These are phyloP conservation scores for Melanotaenia maccullochi DNA, from an alignment of 2,797 vertebrate species.

Conservation along the genomic window DNA sequence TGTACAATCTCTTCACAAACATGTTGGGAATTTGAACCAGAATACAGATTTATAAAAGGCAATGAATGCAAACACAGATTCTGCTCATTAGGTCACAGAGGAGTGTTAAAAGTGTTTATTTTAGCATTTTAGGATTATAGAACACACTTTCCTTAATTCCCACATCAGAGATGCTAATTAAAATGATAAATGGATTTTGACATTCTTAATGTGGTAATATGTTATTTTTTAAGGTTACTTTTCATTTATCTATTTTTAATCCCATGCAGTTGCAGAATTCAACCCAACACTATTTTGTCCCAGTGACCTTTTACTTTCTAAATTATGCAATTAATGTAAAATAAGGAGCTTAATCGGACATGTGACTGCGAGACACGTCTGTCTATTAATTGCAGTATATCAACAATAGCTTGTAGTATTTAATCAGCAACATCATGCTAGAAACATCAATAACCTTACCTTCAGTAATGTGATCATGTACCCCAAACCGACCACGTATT, in stretches of 20 bases:
- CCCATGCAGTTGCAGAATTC: no score
- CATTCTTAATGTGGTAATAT: no score
- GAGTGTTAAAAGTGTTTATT: neutral
- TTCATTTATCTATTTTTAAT: no score
- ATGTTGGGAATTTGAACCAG: neutral
- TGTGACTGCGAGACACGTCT: neutral
- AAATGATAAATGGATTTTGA: neutral
- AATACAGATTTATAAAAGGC: neutral
- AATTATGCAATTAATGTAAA: conserved; percentile 5
- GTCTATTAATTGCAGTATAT: neutral
- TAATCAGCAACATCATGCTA: neutral
- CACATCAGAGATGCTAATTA: neutral
- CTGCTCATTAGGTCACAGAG: neutral
- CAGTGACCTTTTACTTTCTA: neutral
- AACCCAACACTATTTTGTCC: neutral
- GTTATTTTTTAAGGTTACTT: no score
- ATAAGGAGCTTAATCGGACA: neutral
- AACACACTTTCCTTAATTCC: neutral
- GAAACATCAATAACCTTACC: neutral
- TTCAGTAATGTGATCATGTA: neutral
- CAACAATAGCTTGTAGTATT: neutral
- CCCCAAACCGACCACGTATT: no score
- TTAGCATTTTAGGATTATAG: no score
- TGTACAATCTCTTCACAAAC: neutral
- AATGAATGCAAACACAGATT: neutral